These are phyloP conservation scores for Ladona fulva DNA, from an alignment of 1,140 invertebrate species.

Conservation along the genomic window DNA sequence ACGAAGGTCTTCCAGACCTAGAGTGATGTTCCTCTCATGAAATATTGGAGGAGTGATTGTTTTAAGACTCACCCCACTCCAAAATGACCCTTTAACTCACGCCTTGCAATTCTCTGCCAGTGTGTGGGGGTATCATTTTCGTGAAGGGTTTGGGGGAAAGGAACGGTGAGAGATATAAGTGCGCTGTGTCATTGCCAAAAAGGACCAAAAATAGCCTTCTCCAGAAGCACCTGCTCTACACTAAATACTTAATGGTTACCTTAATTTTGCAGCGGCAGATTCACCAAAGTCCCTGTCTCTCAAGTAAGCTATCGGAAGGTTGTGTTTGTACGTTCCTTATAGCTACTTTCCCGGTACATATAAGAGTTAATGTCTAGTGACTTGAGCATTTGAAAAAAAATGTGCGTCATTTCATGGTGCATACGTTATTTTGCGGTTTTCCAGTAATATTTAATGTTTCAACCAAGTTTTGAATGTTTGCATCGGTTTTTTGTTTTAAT, in stretches of 20 bases:
- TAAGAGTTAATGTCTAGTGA: neutral
- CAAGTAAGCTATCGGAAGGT: neutral
- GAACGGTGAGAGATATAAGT: neutral
- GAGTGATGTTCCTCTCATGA: slow-evolving; percentile 33
- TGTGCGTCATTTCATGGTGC: neutral
- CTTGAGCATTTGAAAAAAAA: neutral
- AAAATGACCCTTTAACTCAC: neutral
- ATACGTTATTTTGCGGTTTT: neutral
- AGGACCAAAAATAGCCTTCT: neutral
- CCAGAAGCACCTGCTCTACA: neutral
- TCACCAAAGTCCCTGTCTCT: neutral
- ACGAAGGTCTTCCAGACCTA: slow-evolving; percentile 47
- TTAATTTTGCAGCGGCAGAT: neutral
- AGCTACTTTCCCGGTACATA: neutral
- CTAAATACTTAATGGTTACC: neutral
- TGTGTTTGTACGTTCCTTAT: neutral
- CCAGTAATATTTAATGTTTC: neutral
- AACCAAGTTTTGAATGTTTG: neutral
- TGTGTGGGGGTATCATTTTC: neutral
- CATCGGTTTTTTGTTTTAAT: neutral
- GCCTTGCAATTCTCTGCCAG: neutral
- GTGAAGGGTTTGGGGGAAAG: neutral
- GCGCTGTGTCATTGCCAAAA: neutral
- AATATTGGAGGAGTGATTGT: neutral
- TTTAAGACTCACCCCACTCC: neutral